Conservation (phyloP, 2,113 vertebrate species). For the Bufo bufo region DNA sequence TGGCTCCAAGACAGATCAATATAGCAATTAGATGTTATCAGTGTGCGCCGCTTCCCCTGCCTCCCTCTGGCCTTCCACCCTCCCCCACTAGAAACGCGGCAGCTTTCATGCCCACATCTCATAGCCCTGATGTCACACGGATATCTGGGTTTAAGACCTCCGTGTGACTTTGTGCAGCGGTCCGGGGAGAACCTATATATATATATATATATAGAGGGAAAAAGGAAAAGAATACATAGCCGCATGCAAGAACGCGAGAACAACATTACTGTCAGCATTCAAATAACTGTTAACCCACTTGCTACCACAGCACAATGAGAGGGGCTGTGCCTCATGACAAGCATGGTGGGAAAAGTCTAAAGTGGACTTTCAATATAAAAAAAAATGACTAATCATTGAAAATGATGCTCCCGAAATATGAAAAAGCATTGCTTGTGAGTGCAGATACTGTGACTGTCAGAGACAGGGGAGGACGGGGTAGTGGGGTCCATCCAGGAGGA, state of each 20-base stretch:
- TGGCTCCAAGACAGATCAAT: constrained; percentile 71
- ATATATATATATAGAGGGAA: constrained; percentile 30
- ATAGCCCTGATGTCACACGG: constrained; percentile 50
- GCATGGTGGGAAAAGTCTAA: not conserved
- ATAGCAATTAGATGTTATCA: constrained; percentile 78
- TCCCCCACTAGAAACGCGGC: constrained; percentile 32
- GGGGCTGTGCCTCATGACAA: not conserved
- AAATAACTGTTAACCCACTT: not conserved
- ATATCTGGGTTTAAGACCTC: constrained; percentile 56
- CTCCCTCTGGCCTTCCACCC: constrained; percentile 54
- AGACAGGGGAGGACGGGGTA: not conserved
- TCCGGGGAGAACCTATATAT: constrained; percentile 46
- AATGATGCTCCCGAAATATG: not conserved
- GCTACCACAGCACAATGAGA: not conserved
- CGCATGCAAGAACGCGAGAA: not conserved
- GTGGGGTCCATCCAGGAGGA: not conserved
- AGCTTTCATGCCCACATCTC: constrained; percentile 40
- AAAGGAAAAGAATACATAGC: constrained; percentile 24
- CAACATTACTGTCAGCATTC: not conserved
- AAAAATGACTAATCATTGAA: not conserved
- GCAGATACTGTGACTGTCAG: not conserved
- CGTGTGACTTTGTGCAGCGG: constrained; percentile 52
- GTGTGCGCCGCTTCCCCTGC: constrained; percentile 58
- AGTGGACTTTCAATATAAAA: not conserved
- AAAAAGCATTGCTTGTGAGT: not conserved